Evolutionary conservation across 1,140 invertebrate species (phyloP), one percentile per base, ranked within the genome.

Genomic region (Andrena cerasifolii): DNA sequence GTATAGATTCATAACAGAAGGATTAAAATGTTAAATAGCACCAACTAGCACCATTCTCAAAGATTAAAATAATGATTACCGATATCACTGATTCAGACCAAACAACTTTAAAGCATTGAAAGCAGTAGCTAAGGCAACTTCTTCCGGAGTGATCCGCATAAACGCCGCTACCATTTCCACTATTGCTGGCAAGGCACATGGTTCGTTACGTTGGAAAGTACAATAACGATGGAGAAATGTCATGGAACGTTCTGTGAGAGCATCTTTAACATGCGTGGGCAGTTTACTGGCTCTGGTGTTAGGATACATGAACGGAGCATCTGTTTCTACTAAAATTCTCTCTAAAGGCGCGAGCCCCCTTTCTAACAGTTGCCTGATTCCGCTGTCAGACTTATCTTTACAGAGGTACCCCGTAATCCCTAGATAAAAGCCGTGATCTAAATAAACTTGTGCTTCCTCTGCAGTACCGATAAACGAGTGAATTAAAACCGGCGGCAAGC

Each of bases 191-290:
- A 99, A 93, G 21, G 97, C 97, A 93, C 98, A 99, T 0, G 98
- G 98, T 92, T 99, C 98, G 89, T 99, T 99, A 79, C 98, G 94
- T 93, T 99, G 98, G 93, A 99, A 99, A 70, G 97, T 98, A 91
- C 97, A 98, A 93, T 98, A 98, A 79, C 95, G 94, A 81, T 94
- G 94, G 81, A 95, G 90, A 90, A 94, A 96, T 67, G 92, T 94
- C 85, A 94, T 90, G n/a, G 94, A 98, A 93, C 97, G 95, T 93
- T 98, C 96, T 10, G 97, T 98, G 58, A 99, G 93, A 53, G 95
- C 95, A 85, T 97, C 95, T 93, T 98, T 98, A 6, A 99, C 95
- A 89, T 97, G 95, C 70, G 95, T 89, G 36, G 97, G 97, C 84
- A 99, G 91, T 91, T 99, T 99, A 24, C 97, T 98, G 65, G 98